Evolutionary conservation across 37 sponge, comb jelly and placozoan species (phyloP), one percentile per base, ranked within the genome.

Genomic region (Theonella swinhoei): DNA sequence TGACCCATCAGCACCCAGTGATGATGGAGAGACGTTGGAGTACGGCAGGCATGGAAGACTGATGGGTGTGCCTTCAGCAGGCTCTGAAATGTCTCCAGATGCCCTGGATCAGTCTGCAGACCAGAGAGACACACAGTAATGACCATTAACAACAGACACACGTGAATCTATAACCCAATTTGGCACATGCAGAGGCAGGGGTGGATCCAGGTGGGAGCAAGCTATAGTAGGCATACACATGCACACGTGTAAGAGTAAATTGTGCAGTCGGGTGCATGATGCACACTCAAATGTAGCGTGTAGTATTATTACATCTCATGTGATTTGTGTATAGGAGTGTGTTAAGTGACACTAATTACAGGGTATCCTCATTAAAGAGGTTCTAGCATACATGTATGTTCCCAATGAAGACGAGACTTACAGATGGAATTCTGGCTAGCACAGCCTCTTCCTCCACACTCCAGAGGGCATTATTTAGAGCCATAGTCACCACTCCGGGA

Each of bases 1-100:
- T 95, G 96, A 26, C 87, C 91, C 96, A 97, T 94, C 31, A 94
- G 85, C 23, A 80, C 84, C 97, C 97, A 97, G 89, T 97, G 98
- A 42, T 95, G 85, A 72, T 92, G 91, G 28, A 97, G 91, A 20
- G 94, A 84, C 29, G 75, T 80, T 62, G 98, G 81, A 24, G 93
- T 90, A 2, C 98, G 76, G 73, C 86, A 81, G 37, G 83, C 70
- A 61, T 95, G 94, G 80, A 97, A 97, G 2, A 85, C 91, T 25
- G 78, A 64, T 39, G 84, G 87, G 30, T 90, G 78, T 17, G 90
- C 82, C 22, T 64, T 80, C 59, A 97, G 81, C 31, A 95, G 68
- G 0, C 35, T 29, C 73, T 92, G 85, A 81, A 97, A 97, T 5
- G 80, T 83, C 41, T 88, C 85, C 65, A 92, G 76, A 64, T 86